phyloP scores from a whole-genome alignment of 2,888 invertebrate genomes.

The Argyresthia goedartella region DNA sequence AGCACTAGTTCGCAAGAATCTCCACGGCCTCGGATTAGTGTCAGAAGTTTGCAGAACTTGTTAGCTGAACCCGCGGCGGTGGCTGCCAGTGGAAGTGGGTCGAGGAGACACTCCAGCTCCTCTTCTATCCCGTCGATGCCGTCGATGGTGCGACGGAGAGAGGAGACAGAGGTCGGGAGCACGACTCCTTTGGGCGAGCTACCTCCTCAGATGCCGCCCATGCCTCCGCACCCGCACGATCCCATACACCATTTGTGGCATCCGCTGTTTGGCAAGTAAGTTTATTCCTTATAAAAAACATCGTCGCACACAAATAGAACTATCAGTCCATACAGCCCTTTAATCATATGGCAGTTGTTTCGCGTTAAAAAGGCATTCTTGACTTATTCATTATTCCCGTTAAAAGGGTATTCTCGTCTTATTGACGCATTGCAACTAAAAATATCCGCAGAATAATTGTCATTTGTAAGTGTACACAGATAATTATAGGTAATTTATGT shows the following conservation, averaged over 20 bases:
- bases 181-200: constrained; percentile 72
- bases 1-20: constrained; percentile 46
- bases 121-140: constrained; percentile 50
- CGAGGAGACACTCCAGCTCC: constrained; percentile 26
- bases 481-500: no score
- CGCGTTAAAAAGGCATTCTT: no score
- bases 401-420: no score
- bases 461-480: no score
- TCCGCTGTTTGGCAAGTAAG: constrained; percentile 89
- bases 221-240: constrained; percentile 61
- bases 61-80: constrained; percentile 65
- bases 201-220: constrained; percentile 37
- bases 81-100: constrained; percentile 35
- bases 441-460: no score
- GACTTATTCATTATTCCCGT: no score
- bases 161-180: constrained; percentile 75
- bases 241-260: constrained; percentile 84
- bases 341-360: no score
- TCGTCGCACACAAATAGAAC: not conserved
- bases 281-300: constrained; percentile 19
- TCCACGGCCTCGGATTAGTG: constrained; percentile 72
- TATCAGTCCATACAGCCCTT: no score
- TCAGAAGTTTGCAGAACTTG: constrained; percentile 74
- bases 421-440: no score
- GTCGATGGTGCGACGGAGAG: constrained; percentile 53